These are phyloP conservation scores for Caenorhabditis sinica DNA, from an alignment of 2,888 invertebrate genomes.

Conservation along the genomic window DNA sequence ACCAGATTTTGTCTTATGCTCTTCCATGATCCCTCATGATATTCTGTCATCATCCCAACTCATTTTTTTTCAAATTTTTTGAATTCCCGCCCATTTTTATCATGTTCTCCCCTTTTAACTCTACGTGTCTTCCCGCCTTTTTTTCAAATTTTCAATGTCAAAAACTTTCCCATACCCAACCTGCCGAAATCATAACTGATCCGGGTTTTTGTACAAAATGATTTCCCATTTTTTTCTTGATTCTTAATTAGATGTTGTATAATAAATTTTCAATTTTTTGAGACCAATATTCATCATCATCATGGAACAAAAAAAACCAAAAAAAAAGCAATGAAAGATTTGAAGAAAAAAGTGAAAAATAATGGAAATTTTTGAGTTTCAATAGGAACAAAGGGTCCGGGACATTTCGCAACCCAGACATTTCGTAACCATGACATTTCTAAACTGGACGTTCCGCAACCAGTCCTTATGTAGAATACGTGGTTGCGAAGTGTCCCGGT, in stretches of 20 bases:
- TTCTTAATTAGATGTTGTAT: not conserved
- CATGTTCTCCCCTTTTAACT: not conserved
- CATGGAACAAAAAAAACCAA: too few relatives aligned
- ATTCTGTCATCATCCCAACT: not conserved
- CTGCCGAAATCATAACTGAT: conserved; percentile 57
- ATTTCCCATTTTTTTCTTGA: conserved; percentile 21
- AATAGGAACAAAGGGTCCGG: too few relatives aligned
- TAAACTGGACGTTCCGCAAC: too few relatives aligned
- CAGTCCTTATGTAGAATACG: too few relatives aligned
- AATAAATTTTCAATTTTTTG: not conserved
- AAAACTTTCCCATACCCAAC: not conserved
- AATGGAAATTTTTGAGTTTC: not conserved
- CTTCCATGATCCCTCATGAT: conserved; percentile 16
- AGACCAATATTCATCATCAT: not conserved
- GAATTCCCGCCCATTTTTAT: not conserved
- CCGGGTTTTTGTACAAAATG: conserved; percentile 66
- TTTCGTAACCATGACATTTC: too few relatives aligned
- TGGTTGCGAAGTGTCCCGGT: too few relatives aligned
- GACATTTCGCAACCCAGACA: too few relatives aligned
- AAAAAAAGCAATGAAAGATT: not conserved
- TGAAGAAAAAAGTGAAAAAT: conserved; percentile 17
- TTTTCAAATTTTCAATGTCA: conserved; percentile 21
- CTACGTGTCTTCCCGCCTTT: conserved; percentile 16
- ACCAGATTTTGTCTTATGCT: too few relatives aligned
- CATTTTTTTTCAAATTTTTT: conserved; percentile 7